These are phyloP conservation scores for Acanthornis magna DNA, from an alignment of 2,797 vertebrate species.

Conservation along the genomic window DNA sequence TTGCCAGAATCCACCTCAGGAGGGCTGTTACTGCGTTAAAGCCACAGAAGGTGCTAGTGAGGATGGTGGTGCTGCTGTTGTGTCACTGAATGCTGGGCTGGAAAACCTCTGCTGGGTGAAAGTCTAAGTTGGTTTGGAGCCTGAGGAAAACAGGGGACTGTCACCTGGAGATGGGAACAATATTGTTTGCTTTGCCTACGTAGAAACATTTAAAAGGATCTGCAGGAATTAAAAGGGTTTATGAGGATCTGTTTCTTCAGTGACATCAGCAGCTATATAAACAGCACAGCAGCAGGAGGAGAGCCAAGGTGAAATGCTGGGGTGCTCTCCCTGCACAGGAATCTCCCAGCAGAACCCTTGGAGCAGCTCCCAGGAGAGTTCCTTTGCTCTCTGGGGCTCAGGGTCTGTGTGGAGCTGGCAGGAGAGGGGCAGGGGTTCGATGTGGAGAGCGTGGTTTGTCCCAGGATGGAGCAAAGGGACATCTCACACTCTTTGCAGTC, in stretches of 20 bases:
- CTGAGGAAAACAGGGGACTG: not conserved
- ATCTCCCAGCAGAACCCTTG: not conserved
- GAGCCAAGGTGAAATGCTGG: not conserved
- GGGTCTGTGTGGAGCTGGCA: not conserved
- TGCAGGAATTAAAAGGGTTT: constrained; percentile 39
- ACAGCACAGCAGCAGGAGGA: not conserved
- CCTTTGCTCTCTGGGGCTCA: no score
- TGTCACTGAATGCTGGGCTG: not conserved
- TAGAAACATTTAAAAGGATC: constrained; percentile 53
- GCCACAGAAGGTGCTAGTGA: not conserved
- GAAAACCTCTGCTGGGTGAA: not conserved
- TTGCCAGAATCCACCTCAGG: not conserved
- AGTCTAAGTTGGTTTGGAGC: not conserved
- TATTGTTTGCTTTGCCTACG: not conserved
- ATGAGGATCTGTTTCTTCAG: constrained; percentile 9
- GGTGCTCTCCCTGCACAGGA: not conserved
- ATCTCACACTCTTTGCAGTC: not conserved
- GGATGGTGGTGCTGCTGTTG: not conserved
- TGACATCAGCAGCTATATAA: constrained; percentile 16
- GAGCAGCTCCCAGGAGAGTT: not conserved
- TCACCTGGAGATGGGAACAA: not conserved
- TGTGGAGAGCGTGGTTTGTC: rapidly evolving
- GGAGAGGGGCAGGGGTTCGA: not conserved
- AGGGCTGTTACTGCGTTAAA: not conserved
- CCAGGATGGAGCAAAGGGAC: not conserved